Conservation (phyloP, 2,113 vertebrate genomes). For the Hystrix cristata region DNA sequence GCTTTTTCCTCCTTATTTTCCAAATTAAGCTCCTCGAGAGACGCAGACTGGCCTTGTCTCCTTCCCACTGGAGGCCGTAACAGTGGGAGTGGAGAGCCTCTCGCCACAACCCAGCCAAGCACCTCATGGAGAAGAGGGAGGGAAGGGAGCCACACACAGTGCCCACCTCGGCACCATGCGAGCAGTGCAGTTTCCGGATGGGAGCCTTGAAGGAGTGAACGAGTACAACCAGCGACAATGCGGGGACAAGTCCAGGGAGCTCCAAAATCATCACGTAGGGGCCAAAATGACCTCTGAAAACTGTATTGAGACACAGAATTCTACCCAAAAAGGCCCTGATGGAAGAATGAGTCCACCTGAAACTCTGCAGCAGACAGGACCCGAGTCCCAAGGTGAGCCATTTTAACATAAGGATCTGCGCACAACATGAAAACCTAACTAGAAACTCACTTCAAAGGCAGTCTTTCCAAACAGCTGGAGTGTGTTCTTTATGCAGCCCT, state of each 20-base stretch:
- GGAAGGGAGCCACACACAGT: not conserved
- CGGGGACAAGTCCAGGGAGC: not conserved
- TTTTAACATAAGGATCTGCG: not conserved
- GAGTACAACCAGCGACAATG: not conserved
- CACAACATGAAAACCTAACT: not conserved
- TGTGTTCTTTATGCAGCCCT: not conserved
- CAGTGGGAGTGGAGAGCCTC: not conserved
- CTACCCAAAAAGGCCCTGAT: not conserved
- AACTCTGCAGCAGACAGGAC: not conserved
- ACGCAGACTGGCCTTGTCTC: not conserved
- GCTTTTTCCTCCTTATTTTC: not conserved
- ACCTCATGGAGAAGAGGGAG: not conserved
- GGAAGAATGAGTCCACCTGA: not conserved
- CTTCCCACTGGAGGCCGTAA: not conserved
- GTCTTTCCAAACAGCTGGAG: not conserved
- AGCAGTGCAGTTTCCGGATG: not conserved
- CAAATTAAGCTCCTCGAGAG: slow-evolving; percentile 37
- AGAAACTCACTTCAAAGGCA: not conserved
- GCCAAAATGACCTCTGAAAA: slow-evolving; percentile 6
- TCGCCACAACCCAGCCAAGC: not conserved
- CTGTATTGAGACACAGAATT: not conserved
- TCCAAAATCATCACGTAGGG: not conserved
- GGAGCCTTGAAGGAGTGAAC: not conserved
- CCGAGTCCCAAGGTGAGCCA: not conserved
- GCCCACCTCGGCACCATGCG: not conserved